Percentiles rank a stretch among this genome's conserved stretches.
Conservation (phyloP, 2,888 invertebrate genomes). For the Apodemia duryi region DNA sequence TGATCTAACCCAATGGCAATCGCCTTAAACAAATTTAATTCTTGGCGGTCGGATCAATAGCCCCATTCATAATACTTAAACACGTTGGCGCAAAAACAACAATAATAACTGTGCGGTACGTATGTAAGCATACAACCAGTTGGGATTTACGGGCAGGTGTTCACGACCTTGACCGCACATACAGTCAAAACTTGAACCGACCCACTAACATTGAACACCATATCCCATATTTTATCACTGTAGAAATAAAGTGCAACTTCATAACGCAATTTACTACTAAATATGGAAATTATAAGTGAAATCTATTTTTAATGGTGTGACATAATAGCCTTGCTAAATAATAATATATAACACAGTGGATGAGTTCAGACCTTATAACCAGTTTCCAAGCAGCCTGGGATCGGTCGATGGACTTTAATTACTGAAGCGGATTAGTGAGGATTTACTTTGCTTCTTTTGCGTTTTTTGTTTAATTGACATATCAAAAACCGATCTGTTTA, state of each 20-base stretch:
- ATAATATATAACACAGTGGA: not conserved
- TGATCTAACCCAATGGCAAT: not conserved
- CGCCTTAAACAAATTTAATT: not conserved
- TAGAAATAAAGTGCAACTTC: not conserved
- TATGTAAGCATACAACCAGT: conserved; percentile 53
- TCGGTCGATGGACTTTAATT: conserved; percentile 14
- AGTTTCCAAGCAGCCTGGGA: conserved; percentile 1
- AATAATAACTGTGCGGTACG: conserved; percentile 9
- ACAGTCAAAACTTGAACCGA: conserved; percentile 49
- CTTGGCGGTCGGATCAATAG: conserved; percentile 20
- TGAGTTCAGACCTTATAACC: conserved; percentile 8
- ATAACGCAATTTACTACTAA: not conserved
- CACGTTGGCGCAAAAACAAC: conserved; percentile 48
- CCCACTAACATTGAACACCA: conserved; percentile 25
- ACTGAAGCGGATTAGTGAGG: conserved; percentile 13
- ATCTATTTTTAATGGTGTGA: not conserved
- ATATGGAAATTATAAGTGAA: not conserved
- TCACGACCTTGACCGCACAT: conserved; percentile 68
- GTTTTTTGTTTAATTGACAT: conserved; percentile 8
- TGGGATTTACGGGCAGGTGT: conserved; percentile 69
- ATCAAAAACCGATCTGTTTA: not conserved
- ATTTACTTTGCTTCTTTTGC: conserved; percentile 1
- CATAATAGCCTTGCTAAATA: conserved; percentile 8
- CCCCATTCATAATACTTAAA: conserved; percentile 41
- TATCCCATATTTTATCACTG: not conserved